Percentiles rank a stretch among this genome's conserved stretches.
Conservation (phyloP, 2,888 invertebrate species). For the Cecidostiba fungosa region DNA sequence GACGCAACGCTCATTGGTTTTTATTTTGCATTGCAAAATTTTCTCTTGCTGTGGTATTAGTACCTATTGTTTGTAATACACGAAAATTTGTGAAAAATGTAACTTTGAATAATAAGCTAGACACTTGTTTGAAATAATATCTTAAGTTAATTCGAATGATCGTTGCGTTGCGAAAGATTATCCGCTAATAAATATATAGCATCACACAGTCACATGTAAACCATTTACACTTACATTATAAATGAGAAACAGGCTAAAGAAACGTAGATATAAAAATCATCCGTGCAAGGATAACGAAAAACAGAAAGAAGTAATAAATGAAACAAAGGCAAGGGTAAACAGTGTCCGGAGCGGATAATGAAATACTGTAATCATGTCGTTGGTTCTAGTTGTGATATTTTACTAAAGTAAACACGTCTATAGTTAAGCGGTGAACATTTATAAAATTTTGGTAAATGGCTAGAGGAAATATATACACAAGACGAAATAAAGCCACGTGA, state of each 20-base stretch:
- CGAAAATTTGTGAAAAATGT: not conserved
- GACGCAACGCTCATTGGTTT: not conserved
- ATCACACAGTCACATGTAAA: slow-evolving; percentile 65
- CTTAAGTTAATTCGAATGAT: not conserved
- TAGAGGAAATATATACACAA: slow-evolving; percentile 61
- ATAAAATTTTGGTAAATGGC: slow-evolving; percentile 67
- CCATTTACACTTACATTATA: slow-evolving; percentile 65
- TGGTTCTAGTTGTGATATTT: slow-evolving; percentile 80
- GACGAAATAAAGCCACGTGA: slow-evolving; percentile 58
- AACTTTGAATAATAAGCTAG: not conserved
- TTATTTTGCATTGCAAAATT: not conserved
- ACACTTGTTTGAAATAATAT: not conserved
- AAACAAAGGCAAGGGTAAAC: slow-evolving; percentile 62
- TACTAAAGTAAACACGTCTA: slow-evolving; percentile 73
- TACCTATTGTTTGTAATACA: not conserved
- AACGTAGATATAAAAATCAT: slow-evolving; percentile 23
- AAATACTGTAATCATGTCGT: slow-evolving; percentile 75
- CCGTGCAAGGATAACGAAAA: slow-evolving; percentile 58
- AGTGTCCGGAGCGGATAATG: slow-evolving; percentile 64
- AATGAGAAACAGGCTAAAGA: slow-evolving; percentile 43
- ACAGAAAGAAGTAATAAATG: slow-evolving; percentile 46
- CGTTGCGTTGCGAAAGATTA: slow-evolving; percentile 53
- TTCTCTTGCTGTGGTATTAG: not conserved
- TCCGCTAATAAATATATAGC: slow-evolving; percentile 60
- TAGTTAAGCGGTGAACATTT: slow-evolving; percentile 68